phyloP scores from a whole-genome alignment of 2,113 vertebrate genomes.

The Ammodytes dubius region DNA sequence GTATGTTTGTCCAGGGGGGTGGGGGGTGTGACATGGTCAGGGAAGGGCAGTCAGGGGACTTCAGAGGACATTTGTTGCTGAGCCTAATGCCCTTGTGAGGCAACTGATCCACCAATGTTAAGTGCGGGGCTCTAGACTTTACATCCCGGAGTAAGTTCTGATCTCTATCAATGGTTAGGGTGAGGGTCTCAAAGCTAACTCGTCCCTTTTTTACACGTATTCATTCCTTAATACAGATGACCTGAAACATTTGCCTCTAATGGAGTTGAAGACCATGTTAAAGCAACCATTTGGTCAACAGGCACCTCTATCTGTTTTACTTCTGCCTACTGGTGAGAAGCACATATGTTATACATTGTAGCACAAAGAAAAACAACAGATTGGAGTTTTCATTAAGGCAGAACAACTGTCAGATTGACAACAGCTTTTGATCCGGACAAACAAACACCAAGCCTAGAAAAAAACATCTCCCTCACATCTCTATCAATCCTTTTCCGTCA shows the following conservation, averaged over 20 bases:
- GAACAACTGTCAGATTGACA: constrained; percentile 68
- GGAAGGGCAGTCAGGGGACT: constrained; percentile 73
- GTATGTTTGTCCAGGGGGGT: constrained; percentile 67
- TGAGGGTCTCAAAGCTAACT: neutral
- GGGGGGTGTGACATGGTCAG: constrained; percentile 75
- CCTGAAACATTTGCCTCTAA: neutral
- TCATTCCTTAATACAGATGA: neutral
- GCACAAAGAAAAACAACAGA: constrained; percentile 61
- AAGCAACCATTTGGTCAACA: constrained; percentile 4
- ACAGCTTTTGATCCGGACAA: constrained; percentile 70
- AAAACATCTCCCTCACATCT: constrained; percentile 35
- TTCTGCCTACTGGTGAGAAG: neutral
- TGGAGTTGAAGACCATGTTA: neutral
- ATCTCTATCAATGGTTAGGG: neutral
- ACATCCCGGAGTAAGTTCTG: constrained; percentile 10
- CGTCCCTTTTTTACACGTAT: constrained; percentile 1
- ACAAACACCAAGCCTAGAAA: constrained; percentile 39
- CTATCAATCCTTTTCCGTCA: constrained; percentile 26
- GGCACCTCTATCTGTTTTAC: neutral
- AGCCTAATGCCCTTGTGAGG: constrained; percentile 59
- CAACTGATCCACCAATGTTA: constrained; percentile 40
- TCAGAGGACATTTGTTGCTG: constrained; percentile 61
- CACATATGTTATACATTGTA: constrained; percentile 20
- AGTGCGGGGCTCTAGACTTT: constrained; percentile 20
- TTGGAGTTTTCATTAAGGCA: constrained; percentile 72